These are phyloP conservation scores for Lepilemur ruficaudatus DNA, from an alignment of 2,797 vertebrate species.

Conservation along the genomic window DNA sequence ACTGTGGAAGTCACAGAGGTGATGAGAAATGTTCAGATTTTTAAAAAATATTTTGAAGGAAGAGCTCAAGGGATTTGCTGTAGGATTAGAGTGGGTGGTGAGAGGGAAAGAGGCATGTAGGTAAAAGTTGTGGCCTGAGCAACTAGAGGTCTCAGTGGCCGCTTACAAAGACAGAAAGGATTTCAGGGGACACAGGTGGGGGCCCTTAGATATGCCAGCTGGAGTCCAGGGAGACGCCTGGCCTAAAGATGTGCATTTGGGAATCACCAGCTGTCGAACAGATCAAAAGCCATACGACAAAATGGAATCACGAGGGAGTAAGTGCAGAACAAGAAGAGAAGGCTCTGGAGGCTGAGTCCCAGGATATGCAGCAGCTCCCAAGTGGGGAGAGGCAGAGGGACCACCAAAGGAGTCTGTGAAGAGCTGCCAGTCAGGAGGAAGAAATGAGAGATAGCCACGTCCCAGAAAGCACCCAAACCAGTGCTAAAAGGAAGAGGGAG, in stretches of 20 bases:
- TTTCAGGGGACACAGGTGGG: fast-evolving
- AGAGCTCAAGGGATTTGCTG: neutral
- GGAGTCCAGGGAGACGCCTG: neutral
- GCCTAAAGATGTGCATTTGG: neutral
- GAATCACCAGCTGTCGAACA: neutral
- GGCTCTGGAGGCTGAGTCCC: neutral
- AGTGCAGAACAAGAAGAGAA: neutral
- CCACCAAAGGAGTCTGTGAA: neutral
- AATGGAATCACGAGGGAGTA: neutral
- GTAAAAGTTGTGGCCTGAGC: neutral
- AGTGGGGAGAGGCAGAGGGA: neutral
- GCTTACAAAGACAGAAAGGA: neutral
- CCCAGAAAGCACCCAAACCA: neutral
- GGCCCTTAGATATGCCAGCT: too few species aligned
- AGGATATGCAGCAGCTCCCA: fast-evolving
- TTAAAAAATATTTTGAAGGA: neutral
- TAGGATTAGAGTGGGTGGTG: neutral
- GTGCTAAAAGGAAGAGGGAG: neutral
- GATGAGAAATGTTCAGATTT: neutral
- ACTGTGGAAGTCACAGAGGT: neutral
- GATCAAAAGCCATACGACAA: neutral
- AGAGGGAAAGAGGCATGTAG: neutral
- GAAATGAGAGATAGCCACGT: neutral
- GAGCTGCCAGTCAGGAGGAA: neutral
- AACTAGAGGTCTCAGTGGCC: neutral